phyloP scores from a whole-genome alignment of 2,797 vertebrate genomes.

The Fistularia commersonii region DNA sequence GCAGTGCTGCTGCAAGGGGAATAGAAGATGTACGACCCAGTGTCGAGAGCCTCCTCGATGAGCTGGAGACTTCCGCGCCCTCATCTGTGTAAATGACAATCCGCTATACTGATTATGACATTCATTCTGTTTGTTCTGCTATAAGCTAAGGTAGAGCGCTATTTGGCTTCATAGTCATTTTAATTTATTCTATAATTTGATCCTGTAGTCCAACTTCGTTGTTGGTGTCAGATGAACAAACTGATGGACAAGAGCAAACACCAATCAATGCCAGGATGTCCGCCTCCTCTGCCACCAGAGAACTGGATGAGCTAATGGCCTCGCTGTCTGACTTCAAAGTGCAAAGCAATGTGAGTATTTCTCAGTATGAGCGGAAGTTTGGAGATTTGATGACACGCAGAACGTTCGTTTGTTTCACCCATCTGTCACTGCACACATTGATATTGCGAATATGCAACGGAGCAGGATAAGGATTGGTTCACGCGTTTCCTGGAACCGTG shows the following conservation, averaged over 20 bases:
- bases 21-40: constrained; percentile 87
- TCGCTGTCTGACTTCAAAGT: constrained; percentile 98
- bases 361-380: constrained; percentile 11
- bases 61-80: constrained; percentile 91
- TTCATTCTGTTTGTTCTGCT: no score
- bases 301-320: constrained; percentile 97
- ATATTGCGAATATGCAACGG: no score
- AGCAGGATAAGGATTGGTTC: no score
- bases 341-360: constrained; percentile 64
- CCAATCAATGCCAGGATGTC: constrained; percentile 90
- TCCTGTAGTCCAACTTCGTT: constrained; percentile 80
- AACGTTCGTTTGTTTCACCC: constrained; percentile 14
- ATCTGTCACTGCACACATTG: not conserved
- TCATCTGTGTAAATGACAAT: constrained; percentile 80
- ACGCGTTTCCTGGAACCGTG: no score
- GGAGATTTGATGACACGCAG: not conserved
- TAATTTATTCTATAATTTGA: not conserved
- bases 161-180: no score
- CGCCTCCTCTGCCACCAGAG: constrained; percentile 94
- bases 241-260: constrained; percentile 62
- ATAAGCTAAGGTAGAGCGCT: not conserved
- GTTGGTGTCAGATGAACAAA: constrained; percentile 76
- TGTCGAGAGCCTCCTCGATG: constrained; percentile 89
- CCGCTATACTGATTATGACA: not conserved
- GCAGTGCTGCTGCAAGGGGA: constrained; percentile 67